A percentile compares a stretch with the other conserved stretches of the same genome.
phyloP scores from a whole-genome alignment of 2,797 vertebrate genomes.

The Loris lydekkerianus region DNA sequence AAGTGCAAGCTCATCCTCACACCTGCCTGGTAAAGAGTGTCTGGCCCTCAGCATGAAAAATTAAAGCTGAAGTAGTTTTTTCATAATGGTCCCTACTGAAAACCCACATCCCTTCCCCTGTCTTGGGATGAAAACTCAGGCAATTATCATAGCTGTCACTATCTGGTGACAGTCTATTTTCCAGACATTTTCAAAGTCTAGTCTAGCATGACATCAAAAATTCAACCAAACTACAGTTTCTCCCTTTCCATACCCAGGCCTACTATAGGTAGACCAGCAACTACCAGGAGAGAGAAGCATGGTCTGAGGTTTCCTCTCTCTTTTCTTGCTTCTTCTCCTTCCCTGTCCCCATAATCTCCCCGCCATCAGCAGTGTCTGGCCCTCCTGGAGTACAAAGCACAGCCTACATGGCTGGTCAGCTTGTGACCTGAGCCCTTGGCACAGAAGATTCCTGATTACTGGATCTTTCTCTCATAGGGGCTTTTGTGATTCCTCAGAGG shows the following conservation, averaged over 20 bases:
- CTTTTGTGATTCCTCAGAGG: neutral
- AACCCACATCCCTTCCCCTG: neutral
- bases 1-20: neutral
- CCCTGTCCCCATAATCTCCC: neutral
- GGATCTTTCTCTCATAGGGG: neutral
- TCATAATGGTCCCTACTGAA: neutral
- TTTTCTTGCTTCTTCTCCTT: neutral
- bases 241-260: neutral
- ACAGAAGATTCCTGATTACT: neutral
- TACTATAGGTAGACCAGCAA: neutral
- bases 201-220: neutral
- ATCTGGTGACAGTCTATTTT: neutral
- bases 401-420: neutral
- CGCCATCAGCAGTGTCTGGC: neutral
- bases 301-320: neutral
- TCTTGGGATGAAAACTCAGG: neutral
- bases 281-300: neutral
- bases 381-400: neutral
- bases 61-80: neutral
- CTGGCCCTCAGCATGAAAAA: neutral
- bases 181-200: slow-evolving; percentile 16
- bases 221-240: neutral
- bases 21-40: neutral
- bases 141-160: neutral
- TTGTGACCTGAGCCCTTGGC: neutral